Evolutionary conservation across 2,113 vertebrate species (phyloP).

Genomic region (Pycnonotus jocosus): DNA sequence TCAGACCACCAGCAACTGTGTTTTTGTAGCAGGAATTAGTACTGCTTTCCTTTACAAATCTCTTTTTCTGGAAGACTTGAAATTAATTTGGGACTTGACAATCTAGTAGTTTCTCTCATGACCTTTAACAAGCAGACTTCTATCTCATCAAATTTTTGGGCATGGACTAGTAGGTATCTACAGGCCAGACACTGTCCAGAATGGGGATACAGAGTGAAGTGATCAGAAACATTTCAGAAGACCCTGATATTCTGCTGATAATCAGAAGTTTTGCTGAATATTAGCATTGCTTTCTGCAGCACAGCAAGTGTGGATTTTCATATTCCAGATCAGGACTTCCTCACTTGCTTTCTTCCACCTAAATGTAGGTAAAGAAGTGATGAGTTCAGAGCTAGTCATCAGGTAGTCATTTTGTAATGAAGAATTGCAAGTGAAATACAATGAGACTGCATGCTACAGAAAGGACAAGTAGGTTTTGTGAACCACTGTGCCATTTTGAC

Average conservation of each 20-base stretch:
- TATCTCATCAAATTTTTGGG: background rate
- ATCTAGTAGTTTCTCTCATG: background rate
- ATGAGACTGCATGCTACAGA: background rate
- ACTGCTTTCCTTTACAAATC: background rate
- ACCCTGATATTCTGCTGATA: background rate
- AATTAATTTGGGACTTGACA: background rate
- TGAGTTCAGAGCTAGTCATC: background rate
- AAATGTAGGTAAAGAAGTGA: background rate
- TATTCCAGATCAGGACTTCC: background rate
- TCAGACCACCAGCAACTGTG: accelerated
- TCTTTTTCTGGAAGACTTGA: background rate
- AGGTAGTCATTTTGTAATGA: background rate
- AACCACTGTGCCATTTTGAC: background rate
- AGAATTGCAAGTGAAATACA: background rate
- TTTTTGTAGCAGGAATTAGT: background rate
- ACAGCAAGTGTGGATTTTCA: background rate
- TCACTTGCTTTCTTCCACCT: background rate
- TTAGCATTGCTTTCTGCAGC: background rate
- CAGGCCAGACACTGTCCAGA: background rate
- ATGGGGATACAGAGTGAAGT: background rate
- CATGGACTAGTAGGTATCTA: background rate
- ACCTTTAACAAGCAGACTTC: background rate
- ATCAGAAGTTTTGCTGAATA: background rate
- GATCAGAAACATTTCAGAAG: background rate
- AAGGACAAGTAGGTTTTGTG: background rate